Conservation (phyloP, 2,888 invertebrate species). For the Clunio marinus region DNA sequence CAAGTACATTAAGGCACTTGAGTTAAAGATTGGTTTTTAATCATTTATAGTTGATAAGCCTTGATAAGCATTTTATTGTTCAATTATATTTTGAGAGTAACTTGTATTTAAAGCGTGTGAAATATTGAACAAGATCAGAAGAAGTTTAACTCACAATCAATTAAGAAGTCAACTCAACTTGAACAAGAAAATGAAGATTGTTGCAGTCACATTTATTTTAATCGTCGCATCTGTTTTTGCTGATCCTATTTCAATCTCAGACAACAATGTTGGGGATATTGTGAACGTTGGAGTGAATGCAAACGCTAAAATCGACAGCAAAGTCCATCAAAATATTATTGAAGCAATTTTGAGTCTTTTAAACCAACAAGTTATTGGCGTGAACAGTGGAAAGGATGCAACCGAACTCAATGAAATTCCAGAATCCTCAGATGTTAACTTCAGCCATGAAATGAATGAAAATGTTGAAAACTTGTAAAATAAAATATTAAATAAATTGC, state of each 20-base stretch:
- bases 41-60: no score
- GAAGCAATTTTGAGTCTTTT: background rate
- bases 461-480: no score
- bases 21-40: no score
- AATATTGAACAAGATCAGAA: no score
- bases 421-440: background rate
- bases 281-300: background rate
- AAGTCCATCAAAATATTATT: constrained; percentile 1
- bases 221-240: background rate
- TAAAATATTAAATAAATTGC: no score
- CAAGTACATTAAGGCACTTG: no score
- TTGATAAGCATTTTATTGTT: no score
- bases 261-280: constrained; percentile 32
- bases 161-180: background rate
- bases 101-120: no score
- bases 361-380: background rate
- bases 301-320: background rate
- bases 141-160: background rate
- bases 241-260: background rate
- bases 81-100: no score
- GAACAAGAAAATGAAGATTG: constrained; percentile 18
- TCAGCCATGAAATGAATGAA: background rate
- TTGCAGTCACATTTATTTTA: background rate
- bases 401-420: background rate
- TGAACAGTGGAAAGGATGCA: background rate